Evolutionary conservation across 2,888 invertebrate species (phyloP).

Genomic region (Euproctis similis): DNA sequence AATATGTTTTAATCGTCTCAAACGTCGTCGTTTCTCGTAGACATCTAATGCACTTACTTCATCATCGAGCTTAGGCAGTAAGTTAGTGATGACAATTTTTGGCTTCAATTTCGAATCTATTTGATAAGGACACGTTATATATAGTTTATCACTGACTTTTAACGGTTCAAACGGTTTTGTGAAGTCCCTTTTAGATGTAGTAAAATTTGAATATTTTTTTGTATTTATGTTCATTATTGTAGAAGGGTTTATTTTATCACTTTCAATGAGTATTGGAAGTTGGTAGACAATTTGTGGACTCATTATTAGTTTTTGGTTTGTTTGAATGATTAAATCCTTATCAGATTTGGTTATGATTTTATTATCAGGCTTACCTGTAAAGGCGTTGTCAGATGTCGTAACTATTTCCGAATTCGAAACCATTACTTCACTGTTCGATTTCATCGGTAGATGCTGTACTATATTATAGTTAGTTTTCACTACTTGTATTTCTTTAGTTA

Average conservation of each 20-base stretch:
- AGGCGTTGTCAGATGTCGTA: constrained; percentile 2
- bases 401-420: constrained; percentile 18
- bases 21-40: constrained; percentile 69
- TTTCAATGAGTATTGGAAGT: constrained; percentile 53
- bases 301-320: constrained; percentile 53
- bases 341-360: constrained; percentile 2
- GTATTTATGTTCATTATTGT: constrained; percentile 22
- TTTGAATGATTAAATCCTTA: constrained; percentile 17
- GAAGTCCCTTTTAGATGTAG: constrained; percentile 35
- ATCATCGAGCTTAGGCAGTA: constrained; percentile 45
- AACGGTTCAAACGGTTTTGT: constrained; percentile 37
- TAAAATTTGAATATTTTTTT: constrained; percentile 37
- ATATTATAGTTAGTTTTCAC: constrained; percentile 49
- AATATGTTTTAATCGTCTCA: constrained; percentile 58
- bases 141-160: constrained; percentile 50
- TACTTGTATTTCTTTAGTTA: constrained; percentile 44
- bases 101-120: constrained; percentile 55
- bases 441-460: constrained; percentile 43
- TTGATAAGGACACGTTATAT: constrained; percentile 57
- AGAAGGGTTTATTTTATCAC: constrained; percentile 42
- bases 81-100: constrained; percentile 56
- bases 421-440: constrained; percentile 44
- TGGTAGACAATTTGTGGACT: constrained; percentile 62
- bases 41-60: constrained; percentile 67
- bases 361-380: constrained; percentile 3